Evolutionary conservation across 2,797 vertebrate species (phyloP).

Genomic region (Kryptopterus vitreolus): DNA sequence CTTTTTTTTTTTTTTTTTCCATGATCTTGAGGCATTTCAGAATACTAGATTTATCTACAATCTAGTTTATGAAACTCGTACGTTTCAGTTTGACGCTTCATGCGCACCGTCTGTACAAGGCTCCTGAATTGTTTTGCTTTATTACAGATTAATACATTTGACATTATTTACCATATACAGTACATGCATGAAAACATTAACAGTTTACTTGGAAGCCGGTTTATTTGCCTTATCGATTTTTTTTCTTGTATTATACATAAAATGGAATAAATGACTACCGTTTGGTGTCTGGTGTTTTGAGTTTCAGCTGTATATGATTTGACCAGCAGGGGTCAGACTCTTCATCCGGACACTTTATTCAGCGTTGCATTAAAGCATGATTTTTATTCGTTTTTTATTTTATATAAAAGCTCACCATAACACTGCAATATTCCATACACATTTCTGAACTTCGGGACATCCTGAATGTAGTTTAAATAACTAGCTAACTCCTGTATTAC

Average conservation of each 20-base stretch:
- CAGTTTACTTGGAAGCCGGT: not conserved
- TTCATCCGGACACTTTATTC: not conserved
- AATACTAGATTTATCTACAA: not conserved
- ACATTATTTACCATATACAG: slow-evolving; percentile 2
- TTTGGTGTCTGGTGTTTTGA: slow-evolving; percentile 4
- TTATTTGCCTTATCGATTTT: slow-evolving; percentile 42
- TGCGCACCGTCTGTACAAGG: not conserved
- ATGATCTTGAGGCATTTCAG: not conserved
- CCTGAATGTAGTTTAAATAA: not conserved
- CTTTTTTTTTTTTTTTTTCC: too few relatives aligned
- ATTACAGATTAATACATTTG: not conserved
- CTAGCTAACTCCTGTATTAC: not conserved
- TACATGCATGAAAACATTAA: not conserved
- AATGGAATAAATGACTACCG: slow-evolving; percentile 47
- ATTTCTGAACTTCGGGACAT: not conserved
- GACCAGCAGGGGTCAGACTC: slow-evolving; percentile 65
- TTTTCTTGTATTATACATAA: slow-evolving; percentile 1
- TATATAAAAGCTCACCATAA: too few relatives aligned
- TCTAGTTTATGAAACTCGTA: too few relatives aligned
- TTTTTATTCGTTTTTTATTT: too few relatives aligned
- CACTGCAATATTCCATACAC: too few relatives aligned
- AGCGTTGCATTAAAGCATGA: not conserved
- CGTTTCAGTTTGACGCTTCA: not conserved
- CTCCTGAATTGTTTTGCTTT: not conserved
- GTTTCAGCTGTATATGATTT: not conserved